Base-by-base conservation (phyloP, 2,888 invertebrate species). In the Odontothrips loti region DNA sequence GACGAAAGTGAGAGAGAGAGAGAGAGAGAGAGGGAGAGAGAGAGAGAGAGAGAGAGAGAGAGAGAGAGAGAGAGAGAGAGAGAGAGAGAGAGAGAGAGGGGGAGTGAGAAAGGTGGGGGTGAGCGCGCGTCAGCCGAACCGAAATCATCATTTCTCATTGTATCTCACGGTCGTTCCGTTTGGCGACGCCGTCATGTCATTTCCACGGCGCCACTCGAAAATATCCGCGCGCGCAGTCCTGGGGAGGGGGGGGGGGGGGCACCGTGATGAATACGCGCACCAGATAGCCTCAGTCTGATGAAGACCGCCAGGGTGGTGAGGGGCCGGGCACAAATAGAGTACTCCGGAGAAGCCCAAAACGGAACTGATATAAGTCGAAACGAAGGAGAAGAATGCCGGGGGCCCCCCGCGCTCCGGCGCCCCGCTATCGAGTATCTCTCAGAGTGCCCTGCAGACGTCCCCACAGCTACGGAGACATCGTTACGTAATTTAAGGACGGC, bases 61-160 rank as follows among this genome's bases (percentile, higher is more conserved):
- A 63, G 63, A 63, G 63, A 63, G 58, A 10, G 58, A 63, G 63
- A 63, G 63, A 63, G 20, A 63, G 63, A 20, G 63, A 20, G 63
- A 20, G 63, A 63, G 63, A 63, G 63, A 63, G 58, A 10, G 58
- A 63, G 63, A 63, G 63, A 63, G 63, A 9, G 63, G n/a, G 63
- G n/a, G 68, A 68, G 68, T n/a, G n/a, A 17, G 63, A 68, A 23
- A 68, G 68, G 51, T 6, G 15, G 11, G 27, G 27, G 27, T 9
- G 68, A 27, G 68, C 20, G 58, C 20, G 58, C 17, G 20, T 17
- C 20, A 17, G 17, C 58, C 58, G 58, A 58, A 75, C 68, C 27
- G 27, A 27, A 75, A 75, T 75, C 68, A 75, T 75, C 68, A 75
- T 75, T 27, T 27, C 68, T 75, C 68, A 75, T 75, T 75, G 68